A percentile compares a stretch with the other conserved stretches of the same genome.
Conservation (phyloP, 2,888 invertebrate genomes). For the Eilema depressum region DNA sequence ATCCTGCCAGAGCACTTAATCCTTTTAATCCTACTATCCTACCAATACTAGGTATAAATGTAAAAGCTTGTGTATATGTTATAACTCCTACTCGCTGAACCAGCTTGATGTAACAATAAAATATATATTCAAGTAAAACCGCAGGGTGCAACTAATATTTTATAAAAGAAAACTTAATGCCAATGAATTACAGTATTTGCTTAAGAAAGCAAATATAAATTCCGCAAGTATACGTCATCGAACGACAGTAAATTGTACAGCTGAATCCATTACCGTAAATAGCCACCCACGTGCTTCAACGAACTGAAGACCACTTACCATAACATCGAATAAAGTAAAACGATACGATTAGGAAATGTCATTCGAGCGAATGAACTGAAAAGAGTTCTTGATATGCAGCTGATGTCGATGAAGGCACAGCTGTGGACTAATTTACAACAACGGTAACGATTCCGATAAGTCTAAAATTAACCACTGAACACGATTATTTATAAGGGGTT, state of each 20-base stretch:
- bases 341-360: slow-evolving; percentile 68
- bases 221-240: slow-evolving; percentile 28
- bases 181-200: slow-evolving; percentile 17
- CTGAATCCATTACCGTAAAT: slow-evolving; percentile 48
- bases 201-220: slow-evolving; percentile 23
- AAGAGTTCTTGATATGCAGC: slow-evolving; percentile 57
- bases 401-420: slow-evolving; percentile 48
- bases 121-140: neutral
- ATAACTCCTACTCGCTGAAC: neutral
- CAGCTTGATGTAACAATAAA: neutral
- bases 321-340: slow-evolving; percentile 61
- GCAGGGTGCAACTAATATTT: neutral
- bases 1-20: neutral
- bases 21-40: neutral
- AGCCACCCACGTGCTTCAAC: slow-evolving; percentile 52
- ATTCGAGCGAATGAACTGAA: slow-evolving; percentile 58
- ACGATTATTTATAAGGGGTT: slow-evolving; percentile 63
- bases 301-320: slow-evolving; percentile 69
- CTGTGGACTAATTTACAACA: slow-evolving; percentile 62
- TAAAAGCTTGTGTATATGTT: neutral
- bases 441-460: slow-evolving; percentile 63
- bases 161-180: slow-evolving; percentile 7
- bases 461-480: slow-evolving; percentile 68
- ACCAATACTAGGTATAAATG: neutral
- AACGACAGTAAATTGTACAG: slow-evolving; percentile 44